Evolutionary conservation across 2,888 invertebrate genomes (phyloP).

Genomic region (Matsumyia berberina): DNA sequence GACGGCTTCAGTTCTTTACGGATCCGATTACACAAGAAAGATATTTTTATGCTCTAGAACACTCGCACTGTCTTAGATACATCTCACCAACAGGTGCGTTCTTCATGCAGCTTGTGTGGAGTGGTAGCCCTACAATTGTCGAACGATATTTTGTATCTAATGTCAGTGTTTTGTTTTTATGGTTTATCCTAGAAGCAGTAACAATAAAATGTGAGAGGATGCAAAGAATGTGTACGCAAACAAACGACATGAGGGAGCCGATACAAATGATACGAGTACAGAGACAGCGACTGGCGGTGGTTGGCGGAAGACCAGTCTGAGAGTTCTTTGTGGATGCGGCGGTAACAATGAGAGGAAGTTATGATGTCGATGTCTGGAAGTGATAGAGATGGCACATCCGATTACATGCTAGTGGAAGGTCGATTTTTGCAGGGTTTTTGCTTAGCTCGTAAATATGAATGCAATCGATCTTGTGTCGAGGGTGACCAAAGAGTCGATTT

Average conservation of each 20-base stretch:
- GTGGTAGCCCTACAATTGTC: conserved; percentile 22
- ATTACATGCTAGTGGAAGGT: conserved; percentile 42
- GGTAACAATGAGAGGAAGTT: conserved; percentile 69
- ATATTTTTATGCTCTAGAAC: conserved; percentile 63
- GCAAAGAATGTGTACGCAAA: background rate
- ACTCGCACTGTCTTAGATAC: conserved; percentile 20
- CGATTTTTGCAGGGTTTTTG: conserved; percentile 8
- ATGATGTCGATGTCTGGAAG: conserved; percentile 58
- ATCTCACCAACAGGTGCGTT: conserved; percentile 38
- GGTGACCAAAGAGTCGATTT: background rate
- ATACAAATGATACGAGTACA: conserved; percentile 51
- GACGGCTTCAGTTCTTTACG: conserved; percentile 44
- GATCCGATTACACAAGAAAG: conserved; percentile 68
- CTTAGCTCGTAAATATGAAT: background rate
- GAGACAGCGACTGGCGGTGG: background rate
- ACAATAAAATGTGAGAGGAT: conserved; percentile 35
- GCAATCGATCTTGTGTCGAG: background rate
- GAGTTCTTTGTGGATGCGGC: conserved; percentile 30
- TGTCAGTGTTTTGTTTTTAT: conserved; percentile 50
- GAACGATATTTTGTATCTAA: conserved; percentile 71
- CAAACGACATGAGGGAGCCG: conserved; percentile 62
- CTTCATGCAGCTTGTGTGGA: background rate
- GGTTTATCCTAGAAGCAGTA: conserved; percentile 57
- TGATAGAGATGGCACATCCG: conserved; percentile 47
- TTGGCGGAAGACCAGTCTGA: conserved; percentile 29